Evolutionary conservation across 2,888 invertebrate genomes (phyloP), one percentile per base, ranked within the genome.

Genomic region (Teleogryllus oceanicus): DNA sequence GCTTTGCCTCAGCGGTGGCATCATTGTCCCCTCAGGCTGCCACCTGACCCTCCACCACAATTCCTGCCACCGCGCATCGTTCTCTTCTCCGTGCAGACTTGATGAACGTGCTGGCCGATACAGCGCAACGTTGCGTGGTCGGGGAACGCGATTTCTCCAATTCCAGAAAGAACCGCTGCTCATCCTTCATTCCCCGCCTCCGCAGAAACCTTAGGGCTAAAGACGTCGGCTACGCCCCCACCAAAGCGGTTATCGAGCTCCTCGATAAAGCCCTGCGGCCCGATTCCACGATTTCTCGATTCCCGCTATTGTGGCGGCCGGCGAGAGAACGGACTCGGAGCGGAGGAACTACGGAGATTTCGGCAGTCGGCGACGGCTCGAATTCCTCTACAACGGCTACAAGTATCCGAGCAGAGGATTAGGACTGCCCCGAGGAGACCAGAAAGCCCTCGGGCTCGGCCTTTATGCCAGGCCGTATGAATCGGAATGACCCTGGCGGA

Each of bases 291-390:
- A 62, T 62, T 62, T n/a, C 62, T n/a, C n/a, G 62, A 62, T 62
- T 62, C n/a, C 62, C 62, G 62, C 62, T 62, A 62, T 62, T 62
- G 62, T 62, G 62, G n/a, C 16, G 62, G 62, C 62, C n/a, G 62
- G n/a, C 62, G 62, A 37, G 37, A 37, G 37, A 37, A 37, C 37
- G 37, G 37, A 37, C 37, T 37, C 37, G 37, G 8, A 37, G 37
- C 37, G 37, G 37, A 37, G 37, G 37, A 37, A 62, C 62, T 62
- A n/a, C 62, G 62, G 16, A 1, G 62, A 4, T 62, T 62, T 62
- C 62, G 13, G 13, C 62, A 13, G 13, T 62, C n/a, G 62, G n/a
- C 62, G 16, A 62, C 62, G 62, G 13, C 16, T 62, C 62, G 62
- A 62, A 62, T 62, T 62, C 62, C 62, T 62, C 62, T 62, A 62